Base-by-base conservation (phyloP, 2,888 invertebrate genomes). In the Sthenelais limicola region DNA sequence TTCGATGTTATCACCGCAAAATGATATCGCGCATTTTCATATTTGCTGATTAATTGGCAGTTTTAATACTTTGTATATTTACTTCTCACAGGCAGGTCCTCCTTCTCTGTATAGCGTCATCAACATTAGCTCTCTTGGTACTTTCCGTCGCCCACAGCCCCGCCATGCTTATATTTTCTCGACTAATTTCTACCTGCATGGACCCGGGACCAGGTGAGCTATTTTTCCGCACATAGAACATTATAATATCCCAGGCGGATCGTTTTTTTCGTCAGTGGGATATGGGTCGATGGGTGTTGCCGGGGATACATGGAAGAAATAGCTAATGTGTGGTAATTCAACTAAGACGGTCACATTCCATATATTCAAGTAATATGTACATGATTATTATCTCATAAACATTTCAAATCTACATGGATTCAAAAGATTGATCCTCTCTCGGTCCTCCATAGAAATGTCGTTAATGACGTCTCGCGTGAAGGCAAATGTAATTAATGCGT, bases 181-280 rank as follows among this genome's bases (percentile, higher is more conserved):
- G 48, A 26, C 30, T 18, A 21, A 1, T 33, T 3, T 18, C 49
- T 32, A 24, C 52, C 24, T 4, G 49, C 7, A 68, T 68, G 68
- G 52, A 68, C 35, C 30, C 28, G 15, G 43, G 43, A 5, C 68
- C 68, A 21, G 68, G 68, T 68, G 18, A 48, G 68, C 28, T 1
- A 26, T 9, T 9, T 15, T 52, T 52, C 18, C 24, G 9, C 9
- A 15, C 9, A 21, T 21, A 15, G 43, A 12, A 18, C 9, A 18
- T 18, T 43, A 18, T 18, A 18, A 12, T 9, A 12, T 43, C 43
- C 9, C 9, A 43, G 9, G 18, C 18, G 9, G 12, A 12, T 9
- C 18, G 9, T 43, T 9, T 43, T 43, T 43, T 12, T 18, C 12
- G 12, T 18, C 43, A 12, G 43, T 43, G 9, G 12, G 18, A 43